phyloP scores from a whole-genome alignment of 1,140 invertebrate species.

The Melipona quadrifasciata region DNA sequence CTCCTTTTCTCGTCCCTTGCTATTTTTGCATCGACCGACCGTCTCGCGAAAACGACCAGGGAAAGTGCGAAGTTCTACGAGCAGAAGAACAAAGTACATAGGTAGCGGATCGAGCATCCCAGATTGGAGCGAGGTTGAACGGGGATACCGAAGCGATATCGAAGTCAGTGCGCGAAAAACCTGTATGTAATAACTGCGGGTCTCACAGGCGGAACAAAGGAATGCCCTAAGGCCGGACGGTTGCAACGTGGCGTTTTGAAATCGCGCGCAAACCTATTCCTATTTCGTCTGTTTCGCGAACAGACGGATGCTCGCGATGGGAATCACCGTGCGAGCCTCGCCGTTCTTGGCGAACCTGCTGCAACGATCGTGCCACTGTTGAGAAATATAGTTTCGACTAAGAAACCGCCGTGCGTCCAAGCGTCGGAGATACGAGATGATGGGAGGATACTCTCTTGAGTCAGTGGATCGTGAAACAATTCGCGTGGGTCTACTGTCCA shows the following conservation, averaged over 20 bases:
- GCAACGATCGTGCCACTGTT: not conserved
- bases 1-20: not conserved
- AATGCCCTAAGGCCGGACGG: not conserved
- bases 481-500: not conserved
- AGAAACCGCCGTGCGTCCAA: not conserved
- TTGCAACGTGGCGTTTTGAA: conserved; percentile 52
- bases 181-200: not conserved
- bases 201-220: conserved; percentile 29
- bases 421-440: not conserved
- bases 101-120: not conserved
- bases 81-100: not conserved
- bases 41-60: not conserved
- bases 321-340: conserved; percentile 18
- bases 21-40: conserved; percentile 10
- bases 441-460: not conserved
- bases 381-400: not conserved
- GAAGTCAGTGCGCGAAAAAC: not conserved
- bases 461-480: conserved; percentile 7
- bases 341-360: not conserved
- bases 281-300: not conserved
- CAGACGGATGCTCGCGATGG: conserved; percentile 10
- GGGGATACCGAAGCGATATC: too few species aligned
- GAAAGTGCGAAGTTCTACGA: conserved; percentile 4
- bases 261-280: conserved; percentile 37
- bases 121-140: not conserved